phyloP scores from a whole-genome alignment of 1,140 invertebrate species.

The Metopolophium dirhodum region DNA sequence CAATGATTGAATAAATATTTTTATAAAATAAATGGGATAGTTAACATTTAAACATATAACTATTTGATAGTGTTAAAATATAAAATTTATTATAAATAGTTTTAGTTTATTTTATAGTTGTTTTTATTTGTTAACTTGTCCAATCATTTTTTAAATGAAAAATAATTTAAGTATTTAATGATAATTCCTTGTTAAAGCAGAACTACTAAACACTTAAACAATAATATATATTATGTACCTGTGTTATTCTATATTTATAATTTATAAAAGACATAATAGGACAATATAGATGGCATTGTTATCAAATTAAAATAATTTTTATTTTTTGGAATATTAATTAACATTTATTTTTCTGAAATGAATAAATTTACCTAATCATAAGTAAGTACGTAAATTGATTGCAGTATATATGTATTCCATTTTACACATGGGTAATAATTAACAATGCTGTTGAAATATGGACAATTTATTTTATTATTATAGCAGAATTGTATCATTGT shows the following conservation, averaged over 20 bases:
- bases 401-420: no score
- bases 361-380: neutral
- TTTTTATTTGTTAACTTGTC: neutral
- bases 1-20: neutral
- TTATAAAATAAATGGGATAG: neutral
- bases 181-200: neutral
- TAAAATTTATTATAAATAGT: neutral
- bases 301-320: neutral
- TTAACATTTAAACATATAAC: no score
- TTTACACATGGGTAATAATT: neutral
- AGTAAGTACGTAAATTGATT: neutral
- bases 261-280: neutral
- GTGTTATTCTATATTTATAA: neutral
- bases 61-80: neutral
- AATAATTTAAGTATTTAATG: neutral
- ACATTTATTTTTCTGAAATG: neutral
- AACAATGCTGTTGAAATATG: neutral
- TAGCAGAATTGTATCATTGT: neutral
- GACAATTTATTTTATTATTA: neutral
- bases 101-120: neutral
- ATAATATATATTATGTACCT: neutral
- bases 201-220: neutral
- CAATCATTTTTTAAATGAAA: neutral
- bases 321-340: neutral
- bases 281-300: neutral